Base-by-base conservation (phyloP, 2,113 vertebrate species). In the Psittacara wagleri region DNA sequence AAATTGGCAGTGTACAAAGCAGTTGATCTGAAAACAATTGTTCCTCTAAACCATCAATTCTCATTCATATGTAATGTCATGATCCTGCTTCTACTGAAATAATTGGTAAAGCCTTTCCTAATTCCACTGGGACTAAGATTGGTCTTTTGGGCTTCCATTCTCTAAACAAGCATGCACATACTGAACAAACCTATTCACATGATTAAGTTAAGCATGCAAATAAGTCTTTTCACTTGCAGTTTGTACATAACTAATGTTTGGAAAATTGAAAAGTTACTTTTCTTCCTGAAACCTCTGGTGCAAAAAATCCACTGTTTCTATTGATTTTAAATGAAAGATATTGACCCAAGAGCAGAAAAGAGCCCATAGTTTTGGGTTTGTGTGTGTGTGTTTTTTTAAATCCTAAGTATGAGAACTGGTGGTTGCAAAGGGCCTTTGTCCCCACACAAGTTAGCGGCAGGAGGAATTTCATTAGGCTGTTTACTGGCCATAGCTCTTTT, bases 51-150 rank as follows among this genome's bases (percentile, higher is more conserved):
- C 90, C 86, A 94, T 93, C 88, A 95, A 90, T 96, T 96, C 88
- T 97, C 83, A 96, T 96, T 97, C 92, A 93, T 95, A 93, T 94
- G 92, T 95, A 95, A 92, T 92, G 92, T 94, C 94, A 93, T 96
- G 94, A 94, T 95, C 90, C 86, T 94, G 80, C 57, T 86, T 57
- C 92, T 57, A 48, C 80, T 66, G 76, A 92, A 93, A 93, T 94
- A 93, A 95, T 92, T 94, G 95, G 80, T 43, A 88, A 94, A 94
- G 76, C 64, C 92, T 94, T 86, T 90, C 73, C 55, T 39, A 75
- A 84, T 94, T 93, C 90, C 74, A 49, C 17, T 0, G 49, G 84
- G 94, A 91, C 62, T 61, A 85, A 91, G 80, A 88, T 37, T 96
- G 86, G 92, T 83, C 88, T 81, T 95, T 95, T 92, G 88, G 82